Evolutionary conservation across 1,140 invertebrate species (phyloP).

Genomic region (Colletes gigas): DNA sequence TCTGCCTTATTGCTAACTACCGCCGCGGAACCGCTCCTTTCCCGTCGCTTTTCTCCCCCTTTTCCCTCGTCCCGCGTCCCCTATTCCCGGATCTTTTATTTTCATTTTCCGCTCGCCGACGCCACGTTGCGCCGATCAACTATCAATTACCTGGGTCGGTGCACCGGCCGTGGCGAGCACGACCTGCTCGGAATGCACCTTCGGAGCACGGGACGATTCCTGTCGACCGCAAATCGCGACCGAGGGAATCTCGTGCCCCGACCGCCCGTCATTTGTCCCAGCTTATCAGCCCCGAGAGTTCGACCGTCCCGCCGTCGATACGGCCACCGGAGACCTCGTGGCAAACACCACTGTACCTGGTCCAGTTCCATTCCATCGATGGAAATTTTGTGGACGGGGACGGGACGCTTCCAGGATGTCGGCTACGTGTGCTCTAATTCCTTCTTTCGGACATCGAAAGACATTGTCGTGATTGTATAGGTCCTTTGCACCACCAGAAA

Average conservation of each 20-base stretch:
- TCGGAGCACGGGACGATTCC: slow-evolving; percentile 32
- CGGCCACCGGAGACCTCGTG: neutral
- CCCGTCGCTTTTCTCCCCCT: neutral
- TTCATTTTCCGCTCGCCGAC: slow-evolving; percentile 32
- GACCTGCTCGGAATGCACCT: slow-evolving; percentile 63
- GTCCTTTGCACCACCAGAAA: no score
- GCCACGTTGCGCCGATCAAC: slow-evolving; percentile 61
- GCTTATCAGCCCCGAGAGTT: slow-evolving; percentile 28
- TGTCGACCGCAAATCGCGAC: slow-evolving; percentile 42
- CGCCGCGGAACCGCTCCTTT: slow-evolving; percentile 37
- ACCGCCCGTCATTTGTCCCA: slow-evolving; percentile 46
- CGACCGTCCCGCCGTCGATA: slow-evolving; percentile 9
- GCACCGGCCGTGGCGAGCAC: slow-evolving; percentile 51
- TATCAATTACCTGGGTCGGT: slow-evolving; percentile 67
- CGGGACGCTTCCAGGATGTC: no score
- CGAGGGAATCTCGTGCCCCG: slow-evolving; percentile 43
- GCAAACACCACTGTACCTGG: neutral
- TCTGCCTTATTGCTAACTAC: slow-evolving; percentile 66
- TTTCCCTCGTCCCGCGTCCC: neutral
- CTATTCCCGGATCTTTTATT: slow-evolving; percentile 21
- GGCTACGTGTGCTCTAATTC: no score
- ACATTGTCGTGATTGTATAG: no score
- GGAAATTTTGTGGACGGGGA: neutral
- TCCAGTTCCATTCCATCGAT: neutral
- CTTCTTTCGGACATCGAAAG: no score